These are phyloP conservation scores for Gymnogyps californianus DNA, from an alignment of 2,113 vertebrate species.

Conservation along the genomic window DNA sequence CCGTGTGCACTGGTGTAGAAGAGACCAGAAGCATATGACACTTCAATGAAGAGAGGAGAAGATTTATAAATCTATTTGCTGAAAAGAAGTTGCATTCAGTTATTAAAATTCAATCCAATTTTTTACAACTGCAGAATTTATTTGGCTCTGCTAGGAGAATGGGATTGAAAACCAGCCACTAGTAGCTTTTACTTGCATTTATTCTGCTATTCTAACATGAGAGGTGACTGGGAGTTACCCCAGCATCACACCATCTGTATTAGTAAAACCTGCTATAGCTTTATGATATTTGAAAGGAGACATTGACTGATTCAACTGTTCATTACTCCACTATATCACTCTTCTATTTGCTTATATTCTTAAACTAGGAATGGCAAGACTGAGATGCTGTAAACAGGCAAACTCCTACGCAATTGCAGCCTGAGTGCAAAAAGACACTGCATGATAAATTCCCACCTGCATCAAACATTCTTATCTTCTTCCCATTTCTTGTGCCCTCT, in stretches of 20 bases:
- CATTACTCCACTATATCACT: neutral
- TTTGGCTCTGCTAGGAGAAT: neutral
- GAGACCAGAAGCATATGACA: neutral
- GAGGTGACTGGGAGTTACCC: neutral
- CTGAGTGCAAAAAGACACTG: slow-evolving; percentile 23
- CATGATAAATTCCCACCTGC: slow-evolving; percentile 68
- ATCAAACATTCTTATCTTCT: slow-evolving; percentile 75
- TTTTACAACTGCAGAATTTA: neutral
- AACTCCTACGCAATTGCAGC: neutral
- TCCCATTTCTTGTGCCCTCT: slow-evolving; percentile 66
- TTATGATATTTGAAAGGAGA: neutral
- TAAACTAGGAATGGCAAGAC: neutral
- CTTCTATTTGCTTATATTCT: neutral
- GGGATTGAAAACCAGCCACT: neutral
- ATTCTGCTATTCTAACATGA: neutral
- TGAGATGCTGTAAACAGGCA: neutral
- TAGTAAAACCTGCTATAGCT: neutral
- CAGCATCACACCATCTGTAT: neutral
- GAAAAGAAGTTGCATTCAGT: neutral
- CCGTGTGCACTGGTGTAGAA: neutral
- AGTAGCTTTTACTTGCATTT: neutral
- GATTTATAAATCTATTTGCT: neutral
- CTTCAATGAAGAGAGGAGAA: neutral
- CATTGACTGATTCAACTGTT: neutral
- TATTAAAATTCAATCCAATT: neutral